Conservation (phyloP, 2,888 invertebrate species). For the Timema podura region DNA sequence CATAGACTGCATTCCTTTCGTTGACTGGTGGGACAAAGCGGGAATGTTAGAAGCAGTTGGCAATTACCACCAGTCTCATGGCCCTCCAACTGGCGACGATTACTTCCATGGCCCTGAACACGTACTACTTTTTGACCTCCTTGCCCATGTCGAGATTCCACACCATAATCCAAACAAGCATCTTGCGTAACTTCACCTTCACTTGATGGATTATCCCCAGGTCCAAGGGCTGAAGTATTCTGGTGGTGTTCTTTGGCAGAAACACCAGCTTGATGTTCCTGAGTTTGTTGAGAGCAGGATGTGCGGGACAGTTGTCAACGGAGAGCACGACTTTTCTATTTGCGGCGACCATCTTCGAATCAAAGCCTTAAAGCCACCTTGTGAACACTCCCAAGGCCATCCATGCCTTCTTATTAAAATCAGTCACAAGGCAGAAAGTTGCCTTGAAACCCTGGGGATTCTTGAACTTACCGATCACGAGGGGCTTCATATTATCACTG, state of each 20-base stretch:
- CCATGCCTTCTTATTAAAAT: slow-evolving; percentile 17
- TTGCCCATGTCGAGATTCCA: no score
- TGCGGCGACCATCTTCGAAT: slow-evolving; percentile 18
- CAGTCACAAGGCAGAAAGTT: no score
- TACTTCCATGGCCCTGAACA: background rate
- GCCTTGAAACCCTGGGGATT: background rate
- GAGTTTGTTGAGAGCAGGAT: slow-evolving; percentile 16
- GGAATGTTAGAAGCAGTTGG: no score
- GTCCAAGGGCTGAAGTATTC: slow-evolving; percentile 20
- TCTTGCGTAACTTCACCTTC: no score
- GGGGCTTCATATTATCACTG: background rate
- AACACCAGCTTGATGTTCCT: slow-evolving; percentile 22
- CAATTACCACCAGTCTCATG: no score
- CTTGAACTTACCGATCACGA: background rate
- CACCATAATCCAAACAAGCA: no score
- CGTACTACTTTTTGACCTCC: background rate
- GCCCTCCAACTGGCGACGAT: slow-evolving; percentile 3
- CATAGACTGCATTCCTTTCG: no score
- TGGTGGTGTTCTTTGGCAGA: slow-evolving; percentile 11
- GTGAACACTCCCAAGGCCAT: slow-evolving; percentile 20
- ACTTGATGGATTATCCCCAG: no score
- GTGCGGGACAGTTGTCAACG: slow-evolving; percentile 20
- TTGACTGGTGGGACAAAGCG: no score
- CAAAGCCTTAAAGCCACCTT: slow-evolving; percentile 16
- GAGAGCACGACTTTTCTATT: slow-evolving; percentile 18